Evolutionary conservation across 2,888 invertebrate species (phyloP).

Genomic region (Epinotia brunnichana): DNA sequence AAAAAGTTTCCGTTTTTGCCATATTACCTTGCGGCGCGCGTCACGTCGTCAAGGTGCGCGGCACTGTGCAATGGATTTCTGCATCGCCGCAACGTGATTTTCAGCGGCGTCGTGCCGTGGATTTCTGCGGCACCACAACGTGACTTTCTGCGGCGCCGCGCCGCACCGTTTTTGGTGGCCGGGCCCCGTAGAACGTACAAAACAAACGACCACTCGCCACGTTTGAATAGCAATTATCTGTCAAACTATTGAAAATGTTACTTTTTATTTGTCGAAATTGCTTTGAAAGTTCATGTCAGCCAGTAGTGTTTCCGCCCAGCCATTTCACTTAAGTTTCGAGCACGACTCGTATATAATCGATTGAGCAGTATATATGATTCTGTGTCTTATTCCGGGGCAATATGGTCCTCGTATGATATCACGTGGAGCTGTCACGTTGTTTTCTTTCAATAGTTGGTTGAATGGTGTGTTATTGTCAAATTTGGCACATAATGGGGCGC

Average conservation of each 20-base stretch:
- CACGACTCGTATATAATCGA: background rate
- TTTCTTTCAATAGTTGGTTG: constrained; percentile 56
- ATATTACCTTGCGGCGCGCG: no score
- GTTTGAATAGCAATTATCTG: constrained; percentile 28
- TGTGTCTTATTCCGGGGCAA: constrained; percentile 21
- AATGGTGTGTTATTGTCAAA: constrained; percentile 53
- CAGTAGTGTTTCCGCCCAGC: constrained; percentile 30
- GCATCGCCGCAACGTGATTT: no score
- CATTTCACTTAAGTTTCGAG: constrained; percentile 32
- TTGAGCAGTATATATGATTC: background rate
- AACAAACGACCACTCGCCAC: constrained; percentile 5
- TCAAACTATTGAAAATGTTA: constrained; percentile 43
- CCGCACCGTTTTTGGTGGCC: no score
- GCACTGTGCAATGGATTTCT: no score
- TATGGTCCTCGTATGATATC: constrained; percentile 44
- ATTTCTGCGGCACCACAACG: no score
- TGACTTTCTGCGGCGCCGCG: no score
- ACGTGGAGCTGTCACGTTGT: constrained; percentile 49
- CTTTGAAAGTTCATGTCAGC: constrained; percentile 47
- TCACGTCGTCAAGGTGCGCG: no score
- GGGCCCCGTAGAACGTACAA: background rate
- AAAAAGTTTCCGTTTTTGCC: no score
- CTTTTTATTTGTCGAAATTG: constrained; percentile 46
- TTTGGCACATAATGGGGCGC: constrained; percentile 49
- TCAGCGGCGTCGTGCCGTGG: no score